phyloP scores from a whole-genome alignment of 2,113 vertebrate genomes.

The Origma solitaria region DNA sequence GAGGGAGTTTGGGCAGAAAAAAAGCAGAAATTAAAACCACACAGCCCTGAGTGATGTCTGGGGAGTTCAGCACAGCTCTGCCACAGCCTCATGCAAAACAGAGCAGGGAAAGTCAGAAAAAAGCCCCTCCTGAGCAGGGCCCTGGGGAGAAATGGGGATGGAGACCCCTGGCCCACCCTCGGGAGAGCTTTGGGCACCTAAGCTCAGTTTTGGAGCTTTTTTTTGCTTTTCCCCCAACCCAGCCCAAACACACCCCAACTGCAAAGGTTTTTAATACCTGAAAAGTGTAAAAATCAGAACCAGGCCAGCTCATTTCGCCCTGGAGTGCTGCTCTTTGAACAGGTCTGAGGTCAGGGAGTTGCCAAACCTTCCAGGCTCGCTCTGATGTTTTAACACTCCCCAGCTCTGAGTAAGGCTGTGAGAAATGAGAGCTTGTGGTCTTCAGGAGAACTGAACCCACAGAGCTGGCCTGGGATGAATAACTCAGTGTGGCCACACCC shows the following conservation, averaged over 20 bases:
- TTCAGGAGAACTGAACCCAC: slow-evolving; percentile 31
- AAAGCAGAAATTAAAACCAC: neutral
- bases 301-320: neutral
- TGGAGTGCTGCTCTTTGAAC: neutral
- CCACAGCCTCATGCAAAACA: neutral
- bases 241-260: neutral
- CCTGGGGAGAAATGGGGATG: neutral
- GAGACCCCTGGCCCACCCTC: no score
- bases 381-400: neutral
- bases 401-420: neutral
- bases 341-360: slow-evolving; percentile 15
- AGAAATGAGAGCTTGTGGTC: slow-evolving; percentile 36
- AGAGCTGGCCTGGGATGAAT: neutral
- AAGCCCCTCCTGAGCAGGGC: neutral
- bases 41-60: neutral
- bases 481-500: neutral
- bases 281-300: neutral
- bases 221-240: neutral
- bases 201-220: neutral
- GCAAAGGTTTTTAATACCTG: neutral
- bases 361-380: neutral
- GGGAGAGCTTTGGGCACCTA: neutral
- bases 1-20: neutral
- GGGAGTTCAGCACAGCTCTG: neutral
- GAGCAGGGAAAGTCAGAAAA: neutral